Conservation (phyloP, 1,140 invertebrate species). For the Drosophila trapezifrons region DNA sequence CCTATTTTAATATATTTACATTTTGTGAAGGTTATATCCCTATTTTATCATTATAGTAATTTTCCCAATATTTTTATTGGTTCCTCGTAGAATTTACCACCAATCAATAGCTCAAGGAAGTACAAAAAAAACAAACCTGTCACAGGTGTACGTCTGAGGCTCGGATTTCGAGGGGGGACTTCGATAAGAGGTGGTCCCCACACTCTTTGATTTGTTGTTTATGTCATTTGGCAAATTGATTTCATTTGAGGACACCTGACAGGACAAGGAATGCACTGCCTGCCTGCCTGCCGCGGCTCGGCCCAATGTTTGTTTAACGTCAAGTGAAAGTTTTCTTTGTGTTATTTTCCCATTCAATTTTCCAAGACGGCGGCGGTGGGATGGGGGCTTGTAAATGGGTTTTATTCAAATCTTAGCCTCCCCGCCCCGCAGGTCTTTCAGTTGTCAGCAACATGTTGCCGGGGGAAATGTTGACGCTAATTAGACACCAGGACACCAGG, state of each 20-base stretch:
- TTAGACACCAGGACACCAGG: constrained; percentile 54
- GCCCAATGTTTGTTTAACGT: constrained; percentile 67
- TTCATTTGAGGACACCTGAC: constrained; percentile 71
- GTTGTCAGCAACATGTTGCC: constrained; percentile 77
- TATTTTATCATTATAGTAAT: background rate
- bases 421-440: constrained; percentile 44
- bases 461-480: constrained; percentile 72
- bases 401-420: constrained; percentile 31
- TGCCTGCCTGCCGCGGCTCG: constrained; percentile 20
- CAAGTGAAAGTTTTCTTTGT: constrained; percentile 70
- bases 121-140: constrained; percentile 24
- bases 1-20: background rate
- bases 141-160: constrained; percentile 24
- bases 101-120: constrained; percentile 7
- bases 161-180: constrained; percentile 3
- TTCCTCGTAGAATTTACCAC: background rate
- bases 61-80: background rate
- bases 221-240: constrained; percentile 71
- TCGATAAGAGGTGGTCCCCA: constrained; percentile 1
- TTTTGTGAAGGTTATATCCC: background rate
- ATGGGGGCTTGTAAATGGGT: constrained; percentile 9
- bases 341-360: constrained; percentile 36
- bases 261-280: constrained; percentile 32
- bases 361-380: background rate
- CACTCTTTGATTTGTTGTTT: constrained; percentile 37